Evolutionary conservation across 1,140 invertebrate genomes (phyloP).

Genomic region (Eciton burchellii): DNA sequence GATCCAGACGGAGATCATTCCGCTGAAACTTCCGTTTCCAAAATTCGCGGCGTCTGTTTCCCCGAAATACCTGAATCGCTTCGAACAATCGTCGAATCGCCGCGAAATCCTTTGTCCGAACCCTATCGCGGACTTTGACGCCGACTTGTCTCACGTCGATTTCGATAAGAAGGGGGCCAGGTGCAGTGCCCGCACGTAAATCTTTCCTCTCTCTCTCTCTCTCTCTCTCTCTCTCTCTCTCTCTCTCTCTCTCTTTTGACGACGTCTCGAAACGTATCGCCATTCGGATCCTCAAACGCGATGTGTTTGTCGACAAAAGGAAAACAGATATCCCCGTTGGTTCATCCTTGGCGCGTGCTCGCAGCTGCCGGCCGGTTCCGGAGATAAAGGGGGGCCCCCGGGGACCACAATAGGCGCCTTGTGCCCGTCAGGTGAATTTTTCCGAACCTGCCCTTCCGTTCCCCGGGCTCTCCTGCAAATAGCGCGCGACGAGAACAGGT

Average conservation of each 20-base stretch:
- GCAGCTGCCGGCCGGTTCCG: conserved; percentile 78
- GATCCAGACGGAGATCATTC: too few relatives aligned
- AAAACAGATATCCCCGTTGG: conserved; percentile 74
- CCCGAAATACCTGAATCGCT: too few relatives aligned
- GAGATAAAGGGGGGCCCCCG: conserved; percentile 72
- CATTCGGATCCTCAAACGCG: conserved; percentile 69
- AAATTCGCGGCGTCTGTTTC: too few relatives aligned
- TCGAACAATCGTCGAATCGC: too few relatives aligned
- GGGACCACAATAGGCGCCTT: conserved; percentile 78
- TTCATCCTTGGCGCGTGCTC: conserved; percentile 80
- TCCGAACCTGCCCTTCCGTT: conserved; percentile 68
- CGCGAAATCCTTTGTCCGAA: neutral
- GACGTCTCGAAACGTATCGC: conserved; percentile 69
- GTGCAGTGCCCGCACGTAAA: conserved; percentile 64
- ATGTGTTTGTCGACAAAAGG: conserved; percentile 74
- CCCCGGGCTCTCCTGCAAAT: conserved; percentile 59
- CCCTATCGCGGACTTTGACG: conserved; percentile 13
- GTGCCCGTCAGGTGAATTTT: conserved; percentile 81
- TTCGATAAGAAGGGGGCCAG: conserved; percentile 58
- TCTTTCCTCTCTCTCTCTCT: conserved; percentile 48
- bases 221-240: neutral
- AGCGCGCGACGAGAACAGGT: conserved; percentile 74
- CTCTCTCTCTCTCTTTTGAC: conserved; percentile 16
- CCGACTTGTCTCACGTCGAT: conserved; percentile 53
- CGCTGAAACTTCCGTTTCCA: too few relatives aligned